phyloP scores from a whole-genome alignment of 2,888 invertebrate genomes.

The Trypoxylon attenuatum region DNA sequence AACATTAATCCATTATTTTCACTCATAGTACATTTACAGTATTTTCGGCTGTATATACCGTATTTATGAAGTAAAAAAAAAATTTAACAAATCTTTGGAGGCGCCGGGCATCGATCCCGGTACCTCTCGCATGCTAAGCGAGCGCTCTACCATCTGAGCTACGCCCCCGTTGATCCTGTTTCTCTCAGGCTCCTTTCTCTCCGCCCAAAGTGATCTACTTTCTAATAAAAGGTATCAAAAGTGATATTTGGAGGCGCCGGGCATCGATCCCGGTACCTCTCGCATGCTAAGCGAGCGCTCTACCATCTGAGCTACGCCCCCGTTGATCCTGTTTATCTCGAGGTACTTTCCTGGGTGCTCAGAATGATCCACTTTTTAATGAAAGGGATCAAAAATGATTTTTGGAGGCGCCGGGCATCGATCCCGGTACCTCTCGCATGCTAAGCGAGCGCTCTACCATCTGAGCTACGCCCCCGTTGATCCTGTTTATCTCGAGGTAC shows the following conservation, averaged over 20 bases:
- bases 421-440: slow-evolving; percentile 73
- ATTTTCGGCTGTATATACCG: too few relatives aligned
- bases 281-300: slow-evolving; percentile 73
- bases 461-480: slow-evolving; percentile 70
- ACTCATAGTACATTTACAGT: neutral
- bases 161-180: slow-evolving; percentile 60
- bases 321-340: slow-evolving; percentile 20
- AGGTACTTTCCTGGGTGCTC: neutral
- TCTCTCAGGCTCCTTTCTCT: neutral
- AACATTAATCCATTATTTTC: slow-evolving; percentile 5
- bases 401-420: slow-evolving; percentile 71
- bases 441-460: slow-evolving; percentile 73
- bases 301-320: slow-evolving; percentile 73
- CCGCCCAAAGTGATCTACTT: neutral
- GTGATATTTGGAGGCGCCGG: slow-evolving; percentile 65
- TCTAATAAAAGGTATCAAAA: slow-evolving; percentile 12
- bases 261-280: slow-evolving; percentile 73
- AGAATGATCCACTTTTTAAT: slow-evolving; percentile 6
- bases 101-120: slow-evolving; percentile 60
- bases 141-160: slow-evolving; percentile 74
- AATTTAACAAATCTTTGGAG: slow-evolving; percentile 19
- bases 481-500: neutral
- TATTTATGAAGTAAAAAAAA: neutral
- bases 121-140: slow-evolving; percentile 73
- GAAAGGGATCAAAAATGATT: slow-evolving; percentile 8